Evolutionary conservation across 2,797 vertebrate genomes (phyloP).

Genomic region (Propithecus deckenii): DNA sequence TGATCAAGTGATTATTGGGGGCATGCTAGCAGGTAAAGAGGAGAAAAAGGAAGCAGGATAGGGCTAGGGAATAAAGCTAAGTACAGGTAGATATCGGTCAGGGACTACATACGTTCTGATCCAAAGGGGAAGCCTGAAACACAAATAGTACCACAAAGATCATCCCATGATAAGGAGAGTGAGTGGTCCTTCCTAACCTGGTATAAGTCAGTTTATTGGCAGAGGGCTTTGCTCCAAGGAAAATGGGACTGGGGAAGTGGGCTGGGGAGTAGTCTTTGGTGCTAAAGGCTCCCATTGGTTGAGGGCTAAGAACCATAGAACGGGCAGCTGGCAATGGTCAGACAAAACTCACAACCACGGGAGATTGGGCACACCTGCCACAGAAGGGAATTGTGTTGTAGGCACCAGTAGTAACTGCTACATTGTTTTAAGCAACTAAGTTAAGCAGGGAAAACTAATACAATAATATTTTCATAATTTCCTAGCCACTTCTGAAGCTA

Average conservation of each 20-base stretch:
- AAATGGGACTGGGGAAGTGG: fast-evolving
- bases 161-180: neutral
- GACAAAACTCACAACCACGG: neutral
- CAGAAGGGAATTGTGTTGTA: neutral
- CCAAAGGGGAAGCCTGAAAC: neutral
- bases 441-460: neutral
- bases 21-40: neutral
- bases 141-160: neutral
- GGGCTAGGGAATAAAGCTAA: neutral
- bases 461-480: neutral
- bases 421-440: neutral
- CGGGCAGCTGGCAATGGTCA: neutral
- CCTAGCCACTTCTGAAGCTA: neutral
- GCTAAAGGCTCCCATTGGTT: neutral
- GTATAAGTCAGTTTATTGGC: neutral
- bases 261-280: neutral
- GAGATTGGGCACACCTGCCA: neutral
- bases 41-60: neutral
- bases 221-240: neutral
- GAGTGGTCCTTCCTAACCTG: neutral
- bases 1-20: neutral
- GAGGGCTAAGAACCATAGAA: neutral
- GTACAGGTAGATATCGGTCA: fast-evolving
- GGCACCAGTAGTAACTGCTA: neutral
- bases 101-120: neutral